Percentiles rank a stretch among this genome's conserved stretches.
Evolutionary conservation across 2,888 invertebrate species (phyloP).

Genomic region (Dorcus parallelipipedus): DNA sequence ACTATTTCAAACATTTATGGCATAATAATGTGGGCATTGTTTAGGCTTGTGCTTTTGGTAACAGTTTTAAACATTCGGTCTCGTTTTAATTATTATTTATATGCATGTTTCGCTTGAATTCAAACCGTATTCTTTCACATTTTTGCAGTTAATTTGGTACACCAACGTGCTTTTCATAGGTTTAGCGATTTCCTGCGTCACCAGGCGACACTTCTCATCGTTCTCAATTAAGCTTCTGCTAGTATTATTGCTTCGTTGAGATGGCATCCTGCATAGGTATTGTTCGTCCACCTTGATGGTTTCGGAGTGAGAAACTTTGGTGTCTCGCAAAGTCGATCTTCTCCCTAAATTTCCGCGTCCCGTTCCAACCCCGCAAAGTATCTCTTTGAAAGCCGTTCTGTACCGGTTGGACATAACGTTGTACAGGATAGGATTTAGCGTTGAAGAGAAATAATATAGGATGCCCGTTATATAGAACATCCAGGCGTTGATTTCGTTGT

Average conservation of each 20-base stretch:
- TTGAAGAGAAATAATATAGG: slow-evolving; percentile 75
- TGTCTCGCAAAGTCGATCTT: slow-evolving; percentile 61
- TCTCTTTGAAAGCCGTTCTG: slow-evolving; percentile 72
- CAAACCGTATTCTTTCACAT: not conserved
- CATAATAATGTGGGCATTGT: too few relatives aligned
- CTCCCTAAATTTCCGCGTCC: slow-evolving; percentile 51
- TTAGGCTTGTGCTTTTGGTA: too few relatives aligned
- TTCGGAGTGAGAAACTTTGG: slow-evolving; percentile 45
- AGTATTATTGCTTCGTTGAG: not conserved
- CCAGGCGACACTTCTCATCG: not conserved
- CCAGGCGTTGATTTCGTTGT: slow-evolving; percentile 69
- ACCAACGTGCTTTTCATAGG: not conserved
- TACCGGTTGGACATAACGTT: slow-evolving; percentile 77
- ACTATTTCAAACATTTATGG: too few relatives aligned
- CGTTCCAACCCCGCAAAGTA: slow-evolving; percentile 60
- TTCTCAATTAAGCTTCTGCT: not conserved
- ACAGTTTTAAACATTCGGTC: too few relatives aligned
- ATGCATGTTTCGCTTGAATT: not conserved
- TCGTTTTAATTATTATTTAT: not conserved
- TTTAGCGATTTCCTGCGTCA: not conserved
- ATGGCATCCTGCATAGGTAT: not conserved
- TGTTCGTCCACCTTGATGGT: not conserved
- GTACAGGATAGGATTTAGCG: slow-evolving; percentile 83
- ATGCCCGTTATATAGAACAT: slow-evolving; percentile 76
- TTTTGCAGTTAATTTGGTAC: not conserved